Evolutionary conservation across 2,888 invertebrate genomes (phyloP), one percentile per base, ranked within the genome.

Genomic region (Xestia rhomboidea): DNA sequence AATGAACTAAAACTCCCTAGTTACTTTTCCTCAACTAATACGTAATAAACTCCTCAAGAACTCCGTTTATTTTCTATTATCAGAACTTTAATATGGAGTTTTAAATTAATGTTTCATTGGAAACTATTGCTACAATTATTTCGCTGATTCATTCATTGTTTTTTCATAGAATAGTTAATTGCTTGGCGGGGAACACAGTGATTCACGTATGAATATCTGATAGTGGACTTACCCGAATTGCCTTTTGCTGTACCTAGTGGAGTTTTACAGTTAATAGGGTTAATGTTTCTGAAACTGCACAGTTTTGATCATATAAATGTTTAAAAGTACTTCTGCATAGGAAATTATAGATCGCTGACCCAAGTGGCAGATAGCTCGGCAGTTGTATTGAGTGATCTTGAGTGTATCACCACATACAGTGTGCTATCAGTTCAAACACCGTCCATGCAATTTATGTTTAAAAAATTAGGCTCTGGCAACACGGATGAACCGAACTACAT

Each of bases 191-290:
- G 5, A 15, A 51, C 60, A n/a, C 6, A 8, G 49, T 76, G 70
- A 81, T 63, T 81, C 70, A 81, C 71, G 15, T 68, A 81, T 76
- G 15, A 70, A 71, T 81, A 63, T 76, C 60, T 80, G 74, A 69
- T 80, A 41, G 69, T 8, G 60, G 38, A 67, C 30, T 74, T 75
- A 49, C 54, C 64, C 21, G 49, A 64, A 79, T 68, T 11, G 34
- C 18, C 1, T 27, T 49, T 27, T 41, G 27, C 0, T 38, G 24
- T 38, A 5, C 0, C 13, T 24, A 13, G 1, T 11, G 11, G 4
- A 30, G 7, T 51, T 51, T 34, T 27, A 27, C 1, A 67, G 30
- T 44, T 30, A 2, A 2, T 7, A 68, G 7, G 11, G 24, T 73
- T 10, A 18, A 2, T 15, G 27, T 41, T 68, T 1, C 1, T 10